phyloP scores from a whole-genome alignment of 1,140 invertebrate species.

The Zaprionus davidi region DNA sequence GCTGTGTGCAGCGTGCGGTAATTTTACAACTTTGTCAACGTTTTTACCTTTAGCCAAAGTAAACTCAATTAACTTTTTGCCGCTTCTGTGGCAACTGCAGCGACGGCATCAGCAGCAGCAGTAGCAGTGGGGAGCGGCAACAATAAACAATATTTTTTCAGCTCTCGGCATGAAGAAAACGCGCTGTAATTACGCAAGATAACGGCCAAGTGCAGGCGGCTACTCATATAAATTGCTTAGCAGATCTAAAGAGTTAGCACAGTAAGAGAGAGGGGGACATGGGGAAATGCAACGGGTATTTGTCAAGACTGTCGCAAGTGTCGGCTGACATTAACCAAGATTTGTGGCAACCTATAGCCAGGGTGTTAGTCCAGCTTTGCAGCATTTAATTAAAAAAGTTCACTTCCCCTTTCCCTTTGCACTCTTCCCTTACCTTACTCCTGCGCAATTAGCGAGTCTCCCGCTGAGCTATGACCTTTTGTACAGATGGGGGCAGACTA shows the following conservation, averaged over 20 bases:
- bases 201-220: conserved; percentile 74
- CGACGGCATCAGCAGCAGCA: conserved; percentile 1
- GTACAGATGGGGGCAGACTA: conserved; percentile 25
- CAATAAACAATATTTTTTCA: conserved; percentile 79
- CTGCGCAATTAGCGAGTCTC: conserved; percentile 60
- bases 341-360: conserved; percentile 68
- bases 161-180: conserved; percentile 50
- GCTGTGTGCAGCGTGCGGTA: conserved; percentile 40
- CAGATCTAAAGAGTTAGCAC: conserved; percentile 66
- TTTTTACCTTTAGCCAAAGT: conserved; percentile 72
- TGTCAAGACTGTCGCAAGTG: conserved; percentile 68
- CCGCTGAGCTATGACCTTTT: conserved; percentile 44
- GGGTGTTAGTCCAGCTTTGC: conserved; percentile 64
- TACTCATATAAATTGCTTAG: conserved; percentile 76
- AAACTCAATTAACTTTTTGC: conserved; percentile 82
- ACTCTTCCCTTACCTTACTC: neutral
- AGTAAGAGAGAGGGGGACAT: neutral
- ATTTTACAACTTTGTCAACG: conserved; percentile 79
- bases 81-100: conserved; percentile 34
- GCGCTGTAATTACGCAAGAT: conserved; percentile 73
- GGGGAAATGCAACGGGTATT: conserved; percentile 56
- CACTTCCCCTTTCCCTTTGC: conserved; percentile 22
- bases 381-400: conserved; percentile 81
- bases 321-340: conserved; percentile 78
- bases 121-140: conserved; percentile 29